Evolutionary conservation across 2,888 invertebrate genomes (phyloP), one percentile per base, ranked within the genome.

Genomic region (Sinentomon sp.): DNA sequence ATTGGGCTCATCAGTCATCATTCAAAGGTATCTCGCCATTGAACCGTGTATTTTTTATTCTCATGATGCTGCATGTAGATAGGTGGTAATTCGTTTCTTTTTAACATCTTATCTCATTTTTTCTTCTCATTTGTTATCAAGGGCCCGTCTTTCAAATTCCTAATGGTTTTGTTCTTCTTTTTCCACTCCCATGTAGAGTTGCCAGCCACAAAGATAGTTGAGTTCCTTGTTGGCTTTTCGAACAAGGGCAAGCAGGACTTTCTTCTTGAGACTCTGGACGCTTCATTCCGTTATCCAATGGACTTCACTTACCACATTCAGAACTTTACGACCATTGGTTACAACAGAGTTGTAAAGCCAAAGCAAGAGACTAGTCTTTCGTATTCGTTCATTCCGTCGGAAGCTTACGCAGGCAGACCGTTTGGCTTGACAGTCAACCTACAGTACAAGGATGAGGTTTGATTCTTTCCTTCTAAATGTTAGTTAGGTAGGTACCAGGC

Each of bases 251-350:
- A 70, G 36, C 68, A 74, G 44, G 83, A 89, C 44, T 89, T 92
- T 49, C 55, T 75, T 17, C 66, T 99, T 16, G 89, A 97, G 51
- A 71, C 75, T 5, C 64, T 94, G 50, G 94, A 94, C 48, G 89
- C 92, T 1, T 92, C 94, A 0, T 92, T 99, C 68, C 73, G 92
- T 45, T 97, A 94, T 52, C 92, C 94, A 6, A 80, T 89, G 75
- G 94, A 97, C 57, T 97, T 83, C 59, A 83, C 74, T 44, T 97
- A 83, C 57, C 80, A 78, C 58, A 87, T 99, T 43, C 92, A 94
- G 57, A 99, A 97, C 59, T 97, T 94, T 59, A 83, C 92, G 0
- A 74, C 80, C 0, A 63, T 83, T 46, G 66, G 70, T 2, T 87
- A 77, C 56, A 75, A 80, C 50, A 69, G 74, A 44, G 64, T 75